Percentiles rank a stretch among this genome's conserved stretches.
Evolutionary conservation across 1,140 invertebrate genomes (phyloP).

Genomic region (Bombus polaris): DNA sequence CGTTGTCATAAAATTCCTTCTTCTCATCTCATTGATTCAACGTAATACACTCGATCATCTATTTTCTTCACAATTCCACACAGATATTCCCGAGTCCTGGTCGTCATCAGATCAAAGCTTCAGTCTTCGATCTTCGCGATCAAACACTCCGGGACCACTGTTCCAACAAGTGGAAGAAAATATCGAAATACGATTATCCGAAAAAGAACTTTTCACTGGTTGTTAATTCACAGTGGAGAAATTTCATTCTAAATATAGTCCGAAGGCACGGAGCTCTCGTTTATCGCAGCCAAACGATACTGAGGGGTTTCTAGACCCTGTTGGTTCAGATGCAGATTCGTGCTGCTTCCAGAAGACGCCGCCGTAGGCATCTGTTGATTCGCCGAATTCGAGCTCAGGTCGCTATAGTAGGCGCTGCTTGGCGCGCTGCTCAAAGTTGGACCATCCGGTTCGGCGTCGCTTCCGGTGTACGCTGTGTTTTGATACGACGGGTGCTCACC

Average conservation of each 20-base stretch:
- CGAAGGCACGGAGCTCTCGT: constrained; percentile 85
- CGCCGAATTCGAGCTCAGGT: constrained; percentile 80
- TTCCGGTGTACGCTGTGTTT: constrained; percentile 87
- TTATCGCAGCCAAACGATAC: constrained; percentile 86
- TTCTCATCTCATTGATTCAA: neutral
- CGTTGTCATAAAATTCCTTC: neutral
- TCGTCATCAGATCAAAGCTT: neutral
- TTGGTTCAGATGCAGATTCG: constrained; percentile 74
- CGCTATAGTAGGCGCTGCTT: constrained; percentile 88
- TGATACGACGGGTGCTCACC: constrained; percentile 86
- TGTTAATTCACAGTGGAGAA: neutral
- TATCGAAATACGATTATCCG: neutral
- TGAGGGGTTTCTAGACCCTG: constrained; percentile 74
- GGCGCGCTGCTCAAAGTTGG: constrained; percentile 86
- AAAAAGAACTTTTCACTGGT: neutral
- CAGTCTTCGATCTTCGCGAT: neutral
- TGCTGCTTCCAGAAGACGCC: constrained; percentile 28
- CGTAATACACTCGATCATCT: neutral
- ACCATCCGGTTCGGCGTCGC: constrained; percentile 86
- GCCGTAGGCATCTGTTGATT: constrained; percentile 72
- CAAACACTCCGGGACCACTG: too few relatives aligned
- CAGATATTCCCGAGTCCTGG: constrained; percentile 18
- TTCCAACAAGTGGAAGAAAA: neutral
- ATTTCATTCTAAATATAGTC: constrained; percentile 84
- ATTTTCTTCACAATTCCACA: neutral